These are phyloP conservation scores for Laticauda laticaudata DNA, from an alignment of 2,113 vertebrate genomes.

Conservation along the genomic window DNA sequence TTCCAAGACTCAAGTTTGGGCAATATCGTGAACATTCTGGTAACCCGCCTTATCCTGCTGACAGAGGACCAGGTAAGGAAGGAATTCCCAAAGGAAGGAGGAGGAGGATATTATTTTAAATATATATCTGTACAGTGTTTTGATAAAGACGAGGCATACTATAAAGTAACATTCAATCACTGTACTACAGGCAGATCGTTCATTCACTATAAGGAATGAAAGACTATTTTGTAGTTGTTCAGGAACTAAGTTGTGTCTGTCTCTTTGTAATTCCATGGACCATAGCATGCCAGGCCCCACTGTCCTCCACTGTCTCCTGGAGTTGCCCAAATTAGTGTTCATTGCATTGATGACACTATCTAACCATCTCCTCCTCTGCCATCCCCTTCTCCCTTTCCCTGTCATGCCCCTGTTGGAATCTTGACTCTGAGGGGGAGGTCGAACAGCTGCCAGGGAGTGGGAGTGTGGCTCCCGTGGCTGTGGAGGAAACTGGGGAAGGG, in stretches of 20 bases:
- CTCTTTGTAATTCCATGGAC: background rate
- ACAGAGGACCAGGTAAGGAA: conserved; percentile 92
- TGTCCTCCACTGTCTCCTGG: no score
- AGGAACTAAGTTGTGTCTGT: background rate
- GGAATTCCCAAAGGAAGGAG: background rate
- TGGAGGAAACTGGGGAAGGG: no score
- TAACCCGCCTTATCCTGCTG: conserved; percentile 93
- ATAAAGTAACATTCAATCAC: background rate
- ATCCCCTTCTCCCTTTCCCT: background rate
- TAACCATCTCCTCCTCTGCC: background rate
- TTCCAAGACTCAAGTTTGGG: conserved; percentile 99
- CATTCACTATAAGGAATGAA: background rate
- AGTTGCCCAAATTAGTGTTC: background rate
- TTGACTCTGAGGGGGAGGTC: no score
- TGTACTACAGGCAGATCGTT: background rate
- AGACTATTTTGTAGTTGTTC: background rate
- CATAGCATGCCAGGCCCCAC: background rate
- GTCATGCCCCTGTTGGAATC: background rate
- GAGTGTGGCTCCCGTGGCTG: no score
- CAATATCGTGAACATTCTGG: conserved; percentile 94
- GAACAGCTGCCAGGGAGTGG: no score
- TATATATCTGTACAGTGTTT: background rate
- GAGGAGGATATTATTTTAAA: background rate
- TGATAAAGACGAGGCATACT: background rate
- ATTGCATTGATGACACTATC: background rate